Evolutionary conservation across 2,113 vertebrate genomes (phyloP), one percentile per base, ranked within the genome.

Genomic region (Procapra przewalskii): DNA sequence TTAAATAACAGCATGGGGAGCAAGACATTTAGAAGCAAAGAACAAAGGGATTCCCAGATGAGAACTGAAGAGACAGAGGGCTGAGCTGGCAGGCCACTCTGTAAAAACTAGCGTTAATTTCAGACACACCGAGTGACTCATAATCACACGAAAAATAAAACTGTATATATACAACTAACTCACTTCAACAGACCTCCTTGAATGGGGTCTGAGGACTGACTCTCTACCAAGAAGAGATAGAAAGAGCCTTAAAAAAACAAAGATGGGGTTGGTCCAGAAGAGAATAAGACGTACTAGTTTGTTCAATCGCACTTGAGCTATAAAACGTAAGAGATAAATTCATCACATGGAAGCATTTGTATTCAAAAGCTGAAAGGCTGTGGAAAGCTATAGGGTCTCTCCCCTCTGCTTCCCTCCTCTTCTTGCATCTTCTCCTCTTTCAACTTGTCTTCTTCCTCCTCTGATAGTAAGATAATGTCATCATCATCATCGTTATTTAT

Each of bases 31-130:
- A 45, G 94, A 97, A 96, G 67, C n/a, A 64, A 75, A 71, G 92
- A 94, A 52, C 90, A 97, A 94, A 85, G 48, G 95, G 90, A 85
- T 95, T 97, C 97, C 97, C 84, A 91, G 75, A 29, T 95, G 93
- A 88, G 40, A 62, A 82, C 17, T 54, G 62, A 85, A 81, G 91
- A 97, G 45, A 83, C 1, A 50, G 87, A 96, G 31, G 23, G 4
- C 91, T 90, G 48, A 59, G 75, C 10, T 19, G 96, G 83, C 67
- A 71, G 80, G 92, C 86, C 96, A 95, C 92, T 92, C 77, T 33
- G 86, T 80, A 79, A 97, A 75, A 17, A 94, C 21, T 88, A 91
- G 48, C 75, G 5, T 2, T 2, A 86, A 40, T 87, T 62, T 33
- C 23, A 45, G 75, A 96, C 45, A 80, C 0, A 81, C 62, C 31